These are phyloP conservation scores for Scrobipalpa atriplicella DNA, from an alignment of 2,888 invertebrate genomes.

Conservation along the genomic window DNA sequence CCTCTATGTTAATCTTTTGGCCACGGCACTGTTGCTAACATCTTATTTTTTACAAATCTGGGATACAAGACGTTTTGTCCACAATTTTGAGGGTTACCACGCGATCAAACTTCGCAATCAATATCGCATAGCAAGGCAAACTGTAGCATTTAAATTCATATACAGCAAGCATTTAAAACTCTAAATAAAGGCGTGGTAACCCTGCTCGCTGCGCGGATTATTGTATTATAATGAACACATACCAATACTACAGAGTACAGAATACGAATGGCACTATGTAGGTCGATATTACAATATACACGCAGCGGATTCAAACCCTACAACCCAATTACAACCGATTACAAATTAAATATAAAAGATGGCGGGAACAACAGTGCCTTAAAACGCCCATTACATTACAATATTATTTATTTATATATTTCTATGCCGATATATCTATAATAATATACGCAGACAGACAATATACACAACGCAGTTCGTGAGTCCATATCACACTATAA, in stretches of 20 bases:
- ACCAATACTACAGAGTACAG: conserved; percentile 6
- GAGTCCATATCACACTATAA: conserved; percentile 47
- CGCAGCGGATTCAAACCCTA: conserved; percentile 1
- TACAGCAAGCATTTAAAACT: conserved; percentile 14
- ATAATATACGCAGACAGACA: conserved; percentile 57
- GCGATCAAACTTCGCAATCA: conserved; percentile 1
- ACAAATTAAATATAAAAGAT: conserved; percentile 19
- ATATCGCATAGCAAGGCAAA: conserved; percentile 13
- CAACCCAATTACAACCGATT: conserved; percentile 13
- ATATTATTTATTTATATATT: conserved; percentile 47
- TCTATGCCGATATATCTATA: conserved; percentile 66
- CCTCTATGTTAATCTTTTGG: conserved; percentile 49
- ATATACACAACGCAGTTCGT: conserved; percentile 63
- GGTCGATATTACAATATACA: background rate
- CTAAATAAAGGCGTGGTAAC: conserved; percentile 13
- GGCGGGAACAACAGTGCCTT: conserved; percentile 53
- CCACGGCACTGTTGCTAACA: conserved; percentile 53
- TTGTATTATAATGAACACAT: background rate
- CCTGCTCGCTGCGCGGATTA: background rate
- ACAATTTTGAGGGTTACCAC: background rate
- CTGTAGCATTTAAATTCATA: conserved; percentile 19
- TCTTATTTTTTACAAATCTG: background rate
- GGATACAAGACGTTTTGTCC: background rate
- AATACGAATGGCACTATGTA: conserved; percentile 16
- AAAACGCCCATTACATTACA: conserved; percentile 46